Conservation (phyloP, 1,140 invertebrate species). For the Phortica variegata region DNA sequence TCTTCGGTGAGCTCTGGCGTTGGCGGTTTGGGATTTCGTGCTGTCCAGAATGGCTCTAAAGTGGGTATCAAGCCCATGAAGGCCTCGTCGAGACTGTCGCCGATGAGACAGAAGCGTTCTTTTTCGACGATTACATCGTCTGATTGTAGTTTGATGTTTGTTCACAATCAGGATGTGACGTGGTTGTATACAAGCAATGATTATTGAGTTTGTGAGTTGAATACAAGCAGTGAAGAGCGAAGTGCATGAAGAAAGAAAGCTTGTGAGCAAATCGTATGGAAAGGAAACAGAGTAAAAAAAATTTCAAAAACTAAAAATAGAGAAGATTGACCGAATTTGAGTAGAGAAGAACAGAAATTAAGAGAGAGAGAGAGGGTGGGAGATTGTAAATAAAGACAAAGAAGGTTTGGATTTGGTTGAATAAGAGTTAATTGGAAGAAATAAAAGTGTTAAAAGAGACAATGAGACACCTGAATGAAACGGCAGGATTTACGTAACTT, state of each 20-base stretch:
- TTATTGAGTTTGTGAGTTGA: constrained; percentile 12
- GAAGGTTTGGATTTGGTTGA: constrained; percentile 10
- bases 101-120: constrained; percentile 97
- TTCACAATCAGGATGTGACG: background rate
- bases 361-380: background rate
- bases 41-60: constrained; percentile 59
- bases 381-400: constrained; percentile 27
- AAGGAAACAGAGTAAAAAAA: constrained; percentile 25
- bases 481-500: no score
- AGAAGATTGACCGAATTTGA: constrained; percentile 25
- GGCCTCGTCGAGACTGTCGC: constrained; percentile 95
- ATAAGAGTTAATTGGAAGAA: background rate
- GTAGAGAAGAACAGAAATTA: constrained; percentile 4
- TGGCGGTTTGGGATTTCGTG: constrained; percentile 52
- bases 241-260: constrained; percentile 30
- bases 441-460: no score
- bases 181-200: background rate
- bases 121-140: constrained; percentile 98
- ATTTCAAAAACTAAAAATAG: constrained; percentile 24
- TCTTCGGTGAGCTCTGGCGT: constrained; percentile 55
- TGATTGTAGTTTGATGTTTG: constrained; percentile 58
- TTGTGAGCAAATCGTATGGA: constrained; percentile 19
- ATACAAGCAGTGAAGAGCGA: no score
- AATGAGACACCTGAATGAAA: no score
- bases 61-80: constrained; percentile 89